These are phyloP conservation scores for Oostethus manadensis DNA, from an alignment of 2,113 vertebrate species.

Conservation along the genomic window DNA sequence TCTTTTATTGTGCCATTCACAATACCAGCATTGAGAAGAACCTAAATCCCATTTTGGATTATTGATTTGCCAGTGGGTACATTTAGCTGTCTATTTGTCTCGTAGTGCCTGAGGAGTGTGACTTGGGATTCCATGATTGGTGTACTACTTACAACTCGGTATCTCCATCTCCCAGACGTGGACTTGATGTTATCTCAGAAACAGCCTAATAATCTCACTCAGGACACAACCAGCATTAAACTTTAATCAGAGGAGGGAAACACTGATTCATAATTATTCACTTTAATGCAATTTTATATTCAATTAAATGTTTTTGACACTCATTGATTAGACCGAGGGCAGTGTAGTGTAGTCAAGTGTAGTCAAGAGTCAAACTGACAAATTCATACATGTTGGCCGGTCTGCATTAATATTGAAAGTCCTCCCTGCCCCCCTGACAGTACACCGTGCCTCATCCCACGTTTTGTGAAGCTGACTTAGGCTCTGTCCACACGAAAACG, in stretches of 20 bases:
- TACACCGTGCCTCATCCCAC: too few relatives aligned
- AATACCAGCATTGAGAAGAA: constrained; percentile 4
- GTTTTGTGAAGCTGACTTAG: too few relatives aligned
- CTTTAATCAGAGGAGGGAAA: constrained; percentile 28
- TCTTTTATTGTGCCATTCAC: neutral
- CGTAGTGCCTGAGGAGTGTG: neutral
- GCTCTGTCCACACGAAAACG: too few relatives aligned
- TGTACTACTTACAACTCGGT: constrained; percentile 5
- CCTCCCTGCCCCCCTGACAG: too few relatives aligned
- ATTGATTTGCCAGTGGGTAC: constrained; percentile 12
- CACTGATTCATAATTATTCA: constrained; percentile 32
- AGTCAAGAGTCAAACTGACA: too few relatives aligned
- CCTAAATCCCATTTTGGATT: constrained; percentile 17
- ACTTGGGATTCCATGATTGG: constrained; percentile 15
- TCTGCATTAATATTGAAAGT: too few relatives aligned
- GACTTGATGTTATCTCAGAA: constrained; percentile 24
- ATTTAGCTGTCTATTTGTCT: neutral
- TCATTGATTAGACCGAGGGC: constrained; percentile 53
- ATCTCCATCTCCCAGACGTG: neutral
- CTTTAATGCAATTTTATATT: constrained; percentile 33
- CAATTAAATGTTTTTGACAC: constrained; percentile 23
- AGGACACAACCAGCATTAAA: constrained; percentile 33
- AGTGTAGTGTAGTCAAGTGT: constrained; percentile 53
- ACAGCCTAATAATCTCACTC: constrained; percentile 21
- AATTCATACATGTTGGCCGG: too few relatives aligned